These are phyloP conservation scores for Drosophila yakuba DNA, from an alignment of 1,140 invertebrate species.

Conservation along the genomic window DNA sequence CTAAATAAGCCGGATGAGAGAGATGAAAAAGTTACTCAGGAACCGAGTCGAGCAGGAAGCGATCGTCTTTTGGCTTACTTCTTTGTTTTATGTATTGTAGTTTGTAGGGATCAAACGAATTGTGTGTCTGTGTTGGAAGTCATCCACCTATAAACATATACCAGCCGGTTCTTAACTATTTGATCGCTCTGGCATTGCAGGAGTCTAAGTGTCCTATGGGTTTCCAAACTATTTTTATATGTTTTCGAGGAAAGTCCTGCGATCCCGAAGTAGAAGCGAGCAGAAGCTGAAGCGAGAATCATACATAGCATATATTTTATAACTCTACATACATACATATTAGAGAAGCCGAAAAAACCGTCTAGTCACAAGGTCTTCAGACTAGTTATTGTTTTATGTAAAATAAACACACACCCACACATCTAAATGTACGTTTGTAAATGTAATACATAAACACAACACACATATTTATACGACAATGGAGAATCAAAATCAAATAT, in stretches of 20 bases:
- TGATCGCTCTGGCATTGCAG: slow-evolving; percentile 8
- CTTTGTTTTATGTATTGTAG: slow-evolving; percentile 74
- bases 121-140: slow-evolving; percentile 62
- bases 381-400: slow-evolving; percentile 83
- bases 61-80: slow-evolving; percentile 72
- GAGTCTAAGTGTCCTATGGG: slow-evolving; percentile 8
- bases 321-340: slow-evolving; percentile 51
- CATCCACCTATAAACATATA: slow-evolving; percentile 15
- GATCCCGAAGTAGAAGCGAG: slow-evolving; percentile 17
- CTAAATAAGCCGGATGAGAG: slow-evolving; percentile 6
- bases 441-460: slow-evolving; percentile 43
- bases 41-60: slow-evolving; percentile 74
- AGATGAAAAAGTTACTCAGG: slow-evolving; percentile 72
- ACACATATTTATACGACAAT: slow-evolving; percentile 48
- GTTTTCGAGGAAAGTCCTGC: slow-evolving; percentile 7
- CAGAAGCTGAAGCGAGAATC: slow-evolving; percentile 16
- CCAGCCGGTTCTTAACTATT: slow-evolving; percentile 25
- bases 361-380: slow-evolving; percentile 83
- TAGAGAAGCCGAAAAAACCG: slow-evolving; percentile 69
- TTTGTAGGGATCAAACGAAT: slow-evolving; percentile 58
- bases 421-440: slow-evolving; percentile 55
- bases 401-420: slow-evolving; percentile 52
- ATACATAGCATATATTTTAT: slow-evolving; percentile 43
- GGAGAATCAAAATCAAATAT: slow-evolving; percentile 48
- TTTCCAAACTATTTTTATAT: slow-evolving; percentile 3